A percentile compares a stretch with the other conserved stretches of the same genome.
These are phyloP conservation scores for Gastrophysa polygoni DNA, from an alignment of 2,888 invertebrate genomes.

Conservation along the genomic window DNA sequence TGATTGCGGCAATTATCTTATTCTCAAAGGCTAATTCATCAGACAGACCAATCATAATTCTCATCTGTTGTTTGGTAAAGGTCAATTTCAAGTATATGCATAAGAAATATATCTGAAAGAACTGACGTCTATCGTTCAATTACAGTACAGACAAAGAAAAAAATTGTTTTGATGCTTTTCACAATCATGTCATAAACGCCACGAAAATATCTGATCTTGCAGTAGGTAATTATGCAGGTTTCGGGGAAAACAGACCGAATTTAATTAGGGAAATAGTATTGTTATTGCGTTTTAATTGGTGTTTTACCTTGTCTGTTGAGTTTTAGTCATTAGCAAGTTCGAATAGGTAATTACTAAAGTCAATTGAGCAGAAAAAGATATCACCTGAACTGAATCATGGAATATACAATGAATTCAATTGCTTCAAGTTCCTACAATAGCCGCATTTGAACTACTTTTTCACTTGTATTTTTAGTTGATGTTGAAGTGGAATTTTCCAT, in stretches of 20 bases:
- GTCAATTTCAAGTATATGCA: no score
- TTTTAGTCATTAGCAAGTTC: conserved; percentile 8
- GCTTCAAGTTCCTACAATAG: no score
- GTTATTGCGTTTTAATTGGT: conserved; percentile 29
- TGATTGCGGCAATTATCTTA: conserved; percentile 16
- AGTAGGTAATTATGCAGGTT: background rate
- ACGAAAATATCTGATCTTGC: conserved; percentile 4
- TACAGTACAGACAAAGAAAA: background rate
- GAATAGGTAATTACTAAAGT: background rate
- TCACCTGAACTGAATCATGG: no score
- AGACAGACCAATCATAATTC: conserved; percentile 7
- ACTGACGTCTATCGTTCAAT: no score
- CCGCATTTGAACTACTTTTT: no score
- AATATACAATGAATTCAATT: no score
- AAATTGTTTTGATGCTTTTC: conserved; percentile 9
- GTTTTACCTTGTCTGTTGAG: conserved; percentile 6
- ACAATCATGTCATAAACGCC: background rate
- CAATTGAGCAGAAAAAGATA: background rate
- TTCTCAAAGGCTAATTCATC: conserved; percentile 20
- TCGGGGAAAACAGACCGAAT: conserved; percentile 9
- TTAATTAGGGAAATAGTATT: conserved; percentile 24
- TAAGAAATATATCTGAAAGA: no score
- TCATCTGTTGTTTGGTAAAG: conserved; percentile 9
- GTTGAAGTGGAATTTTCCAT: no score
- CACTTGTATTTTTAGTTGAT: no score